phyloP scores from a whole-genome alignment of 2,113 vertebrate species.

The Rhinolophus ferrumequinum region DNA sequence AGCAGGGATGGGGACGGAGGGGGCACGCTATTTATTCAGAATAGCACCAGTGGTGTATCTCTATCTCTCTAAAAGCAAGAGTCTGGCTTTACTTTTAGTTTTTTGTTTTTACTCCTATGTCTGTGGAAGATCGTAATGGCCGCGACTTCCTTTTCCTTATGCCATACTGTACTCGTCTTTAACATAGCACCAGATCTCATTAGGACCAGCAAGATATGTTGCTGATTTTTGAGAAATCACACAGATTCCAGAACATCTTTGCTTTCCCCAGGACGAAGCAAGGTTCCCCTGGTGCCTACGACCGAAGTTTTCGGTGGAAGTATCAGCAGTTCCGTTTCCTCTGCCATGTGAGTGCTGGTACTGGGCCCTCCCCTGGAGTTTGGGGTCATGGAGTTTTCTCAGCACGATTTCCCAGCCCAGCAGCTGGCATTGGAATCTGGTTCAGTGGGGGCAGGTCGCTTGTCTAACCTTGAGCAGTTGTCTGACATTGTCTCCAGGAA shows the following conservation, averaged over 20 bases:
- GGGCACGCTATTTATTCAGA: not conserved
- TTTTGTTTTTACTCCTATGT: not conserved
- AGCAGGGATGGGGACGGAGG: not conserved
- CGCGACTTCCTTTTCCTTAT: not conserved
- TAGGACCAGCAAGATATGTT: not conserved
- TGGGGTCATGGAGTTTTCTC: not conserved
- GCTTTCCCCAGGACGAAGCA: slow-evolving; percentile 87
- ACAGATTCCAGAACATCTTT: not conserved
- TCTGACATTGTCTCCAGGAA: not conserved
- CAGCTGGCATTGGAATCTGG: not conserved
- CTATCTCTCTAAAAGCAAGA: not conserved
- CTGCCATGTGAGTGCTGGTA: slow-evolving; percentile 92
- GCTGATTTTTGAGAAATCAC: not conserved
- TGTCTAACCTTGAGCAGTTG: not conserved
- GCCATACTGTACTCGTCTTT: not conserved
- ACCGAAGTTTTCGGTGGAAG: slow-evolving; percentile 99
- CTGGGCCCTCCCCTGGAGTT: accelerated
- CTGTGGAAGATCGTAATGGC: not conserved
- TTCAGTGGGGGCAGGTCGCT: not conserved
- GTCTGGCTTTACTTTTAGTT: not conserved
- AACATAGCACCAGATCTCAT: not conserved
- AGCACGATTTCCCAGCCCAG: not conserved
- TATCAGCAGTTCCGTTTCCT: slow-evolving; percentile 99
- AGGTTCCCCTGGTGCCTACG: slow-evolving; percentile 95
- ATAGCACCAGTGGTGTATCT: not conserved